phyloP scores from a whole-genome alignment of 2,797 vertebrate genomes.

The Prunella strophiata region DNA sequence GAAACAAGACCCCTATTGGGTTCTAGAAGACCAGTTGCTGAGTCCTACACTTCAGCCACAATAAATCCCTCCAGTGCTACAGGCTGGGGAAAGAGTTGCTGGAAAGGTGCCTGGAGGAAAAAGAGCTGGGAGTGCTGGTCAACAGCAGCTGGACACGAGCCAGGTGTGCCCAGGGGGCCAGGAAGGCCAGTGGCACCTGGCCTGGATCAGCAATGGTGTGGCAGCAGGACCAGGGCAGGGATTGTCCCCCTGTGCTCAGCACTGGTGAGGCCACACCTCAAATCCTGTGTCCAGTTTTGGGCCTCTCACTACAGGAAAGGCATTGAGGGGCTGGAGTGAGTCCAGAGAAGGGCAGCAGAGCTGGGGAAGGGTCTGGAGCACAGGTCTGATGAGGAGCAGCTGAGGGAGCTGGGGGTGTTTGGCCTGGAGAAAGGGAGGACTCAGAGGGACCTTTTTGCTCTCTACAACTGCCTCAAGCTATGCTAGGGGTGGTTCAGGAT shows the following conservation, averaged over 20 bases:
- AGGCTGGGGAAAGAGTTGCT: background rate
- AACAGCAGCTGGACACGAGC: background rate
- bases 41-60: background rate
- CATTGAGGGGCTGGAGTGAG: background rate
- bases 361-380: background rate
- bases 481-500: background rate
- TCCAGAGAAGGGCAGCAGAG: accelerated
- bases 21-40: background rate
- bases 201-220: background rate
- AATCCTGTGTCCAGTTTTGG: background rate
- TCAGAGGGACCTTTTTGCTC: accelerated
- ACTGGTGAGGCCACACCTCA: background rate
- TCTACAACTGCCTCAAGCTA: background rate
- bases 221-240: background rate
- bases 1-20: accelerated
- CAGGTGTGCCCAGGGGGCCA: background rate
- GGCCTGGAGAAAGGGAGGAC: background rate
- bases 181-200: background rate
- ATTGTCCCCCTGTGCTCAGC: accelerated
- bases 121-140: accelerated
- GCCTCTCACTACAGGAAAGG: accelerated
- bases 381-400: background rate
- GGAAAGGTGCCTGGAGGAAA: background rate
- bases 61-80: background rate
- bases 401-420: background rate